Base-by-base conservation (phyloP, 2,797 vertebrate genomes). In the Eremophila alpestris region DNA sequence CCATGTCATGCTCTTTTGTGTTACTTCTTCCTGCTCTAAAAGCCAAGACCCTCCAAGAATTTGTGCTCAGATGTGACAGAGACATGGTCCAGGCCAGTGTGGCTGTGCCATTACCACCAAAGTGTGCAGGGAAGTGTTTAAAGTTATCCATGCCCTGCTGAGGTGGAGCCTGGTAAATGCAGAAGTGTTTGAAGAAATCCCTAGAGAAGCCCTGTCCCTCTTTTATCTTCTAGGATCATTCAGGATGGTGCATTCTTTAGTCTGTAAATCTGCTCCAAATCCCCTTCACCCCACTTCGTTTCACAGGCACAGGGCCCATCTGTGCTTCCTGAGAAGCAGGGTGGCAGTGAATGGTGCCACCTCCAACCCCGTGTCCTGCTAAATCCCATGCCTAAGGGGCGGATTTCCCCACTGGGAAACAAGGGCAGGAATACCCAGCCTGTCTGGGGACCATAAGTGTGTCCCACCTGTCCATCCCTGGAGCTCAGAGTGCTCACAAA, bases 1-100 rank as follows among this genome's bases (percentile, higher is more conserved):
- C 60, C 32, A 5, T 5, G 27, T 6, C n/a, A 9, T 0, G 0
- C 14, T 49, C 59, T 32, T 32, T 16, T 43, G 5, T 36, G 2
- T 21, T 19, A 14, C 21, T 59, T 32, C 40, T 10, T 17, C 22
- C n/a, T 55, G 30, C 40, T 68, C 7, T 16, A 46, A 86, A 76
- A 74, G 9, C 22, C 76, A 62, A 75, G 30, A 36, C 1, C 8
- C n/a, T 55, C 30, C 29, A 43, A 48, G 38, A 68, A 36, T 55
- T 5, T 40, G 45, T 56, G 41, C 18, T 10, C 9, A 15, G 73
- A 5, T 26, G 64, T 34, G 7, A 5, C 1, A 76, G 45, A 27
- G 20, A n/a, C 1, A 2, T 2, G 10, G 12, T 4, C 51, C 60
- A 55, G 52, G 36, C 3, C 21, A 8, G 56, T 0, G 36, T 40